Evolutionary conservation across 2,797 vertebrate species (phyloP).

Genomic region (Dermochelys coriacea): DNA sequence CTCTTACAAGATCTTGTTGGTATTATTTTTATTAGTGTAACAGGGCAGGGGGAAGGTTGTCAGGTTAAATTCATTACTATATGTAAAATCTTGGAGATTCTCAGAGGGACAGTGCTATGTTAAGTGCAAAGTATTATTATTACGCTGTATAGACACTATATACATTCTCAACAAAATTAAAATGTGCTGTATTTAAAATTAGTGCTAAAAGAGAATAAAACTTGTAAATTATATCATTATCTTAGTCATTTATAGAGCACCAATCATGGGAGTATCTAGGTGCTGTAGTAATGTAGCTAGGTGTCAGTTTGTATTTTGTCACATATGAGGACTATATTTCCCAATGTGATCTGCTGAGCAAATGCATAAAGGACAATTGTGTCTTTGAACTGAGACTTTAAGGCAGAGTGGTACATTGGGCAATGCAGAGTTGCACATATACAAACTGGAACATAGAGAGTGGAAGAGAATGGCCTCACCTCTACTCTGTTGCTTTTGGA

Average conservation of each 20-base stretch:
- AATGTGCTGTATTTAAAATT: neutral
- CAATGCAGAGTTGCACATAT: neutral
- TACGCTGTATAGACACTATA: neutral
- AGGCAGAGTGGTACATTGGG: neutral
- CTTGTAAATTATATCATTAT: neutral
- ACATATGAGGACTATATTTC: neutral
- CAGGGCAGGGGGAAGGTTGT: neutral
- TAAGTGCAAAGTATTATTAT: neutral
- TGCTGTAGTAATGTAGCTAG: neutral
- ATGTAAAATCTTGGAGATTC: neutral
- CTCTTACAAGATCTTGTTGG: no score
- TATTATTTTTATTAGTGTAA: no score
- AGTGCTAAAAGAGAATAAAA: neutral
- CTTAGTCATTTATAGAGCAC: neutral
- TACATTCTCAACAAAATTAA: neutral
- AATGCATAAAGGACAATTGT: slow-evolving; percentile 16
- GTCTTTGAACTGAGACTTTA: neutral
- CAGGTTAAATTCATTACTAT: neutral
- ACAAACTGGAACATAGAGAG: neutral
- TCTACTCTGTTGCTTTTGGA: neutral
- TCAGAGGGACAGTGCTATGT: neutral
- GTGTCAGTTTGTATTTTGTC: slow-evolving; percentile 22
- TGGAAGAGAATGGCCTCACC: neutral
- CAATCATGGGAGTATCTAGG: neutral
- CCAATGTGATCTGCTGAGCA: neutral